A percentile compares a stretch with the other conserved stretches of the same genome.
These are phyloP conservation scores for Diaphora mendica DNA, from an alignment of 2,888 invertebrate species.

Conservation along the genomic window DNA sequence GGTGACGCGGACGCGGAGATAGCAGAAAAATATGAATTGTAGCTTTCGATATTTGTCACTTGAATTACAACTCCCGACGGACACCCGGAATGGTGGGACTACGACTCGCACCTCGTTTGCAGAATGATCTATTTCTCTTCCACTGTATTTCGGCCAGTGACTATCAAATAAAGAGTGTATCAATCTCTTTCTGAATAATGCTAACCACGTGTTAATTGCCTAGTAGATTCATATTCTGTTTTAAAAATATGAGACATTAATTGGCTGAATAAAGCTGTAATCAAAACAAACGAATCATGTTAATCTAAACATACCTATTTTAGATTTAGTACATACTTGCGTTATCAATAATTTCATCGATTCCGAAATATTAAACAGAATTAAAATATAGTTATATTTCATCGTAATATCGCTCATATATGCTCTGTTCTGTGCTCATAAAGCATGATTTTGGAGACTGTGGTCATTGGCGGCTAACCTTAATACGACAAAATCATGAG, in stretches of 20 bases:
- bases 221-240: slow-evolving; percentile 29
- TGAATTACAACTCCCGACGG: slow-evolving; percentile 85
- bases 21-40: slow-evolving; percentile 86
- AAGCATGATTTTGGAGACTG: slow-evolving; percentile 37
- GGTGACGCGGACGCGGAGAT: slow-evolving; percentile 83
- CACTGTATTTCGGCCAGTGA: slow-evolving; percentile 57
- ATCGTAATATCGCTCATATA: slow-evolving; percentile 6
- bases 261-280: slow-evolving; percentile 16
- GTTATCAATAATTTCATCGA: slow-evolving; percentile 27
- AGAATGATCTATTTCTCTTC: slow-evolving; percentile 76
- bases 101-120: slow-evolving; percentile 81
- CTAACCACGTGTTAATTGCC: slow-evolving; percentile 37
- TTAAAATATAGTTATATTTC: slow-evolving; percentile 12
- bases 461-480: slow-evolving; percentile 26
- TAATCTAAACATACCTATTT: slow-evolving; percentile 16
- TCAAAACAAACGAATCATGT: slow-evolving; percentile 14
- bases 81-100: slow-evolving; percentile 71
- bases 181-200: slow-evolving; percentile 42
- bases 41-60: slow-evolving; percentile 87
- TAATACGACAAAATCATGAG: slow-evolving; percentile 50
- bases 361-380: slow-evolving; percentile 13
- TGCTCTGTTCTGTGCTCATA: too few species aligned
- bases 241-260: slow-evolving; percentile 25
- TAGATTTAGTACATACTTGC: slow-evolving; percentile 3
- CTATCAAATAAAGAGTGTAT: slow-evolving; percentile 35